Evolutionary conservation across 2,113 vertebrate genomes (phyloP), one percentile per base, ranked within the genome.

Genomic region (Rhineura floridana): DNA sequence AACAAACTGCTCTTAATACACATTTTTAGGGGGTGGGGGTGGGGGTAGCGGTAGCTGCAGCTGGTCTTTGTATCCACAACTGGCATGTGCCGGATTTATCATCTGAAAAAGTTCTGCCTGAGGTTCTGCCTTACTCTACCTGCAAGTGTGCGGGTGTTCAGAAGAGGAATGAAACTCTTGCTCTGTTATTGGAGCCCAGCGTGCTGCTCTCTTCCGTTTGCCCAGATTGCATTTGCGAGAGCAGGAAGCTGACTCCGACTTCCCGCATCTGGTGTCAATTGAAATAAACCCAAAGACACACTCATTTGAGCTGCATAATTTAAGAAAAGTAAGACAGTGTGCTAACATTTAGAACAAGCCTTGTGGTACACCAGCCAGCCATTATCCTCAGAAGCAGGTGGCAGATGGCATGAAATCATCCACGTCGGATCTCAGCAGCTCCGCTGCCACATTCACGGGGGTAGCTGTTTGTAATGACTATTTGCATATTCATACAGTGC

Each of bases 321-420:
- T 96, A 96, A 95, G 93, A 94, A 59, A 93, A 95, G 87, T 65
- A 86, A 95, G 92, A 94, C 94, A 91, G 93, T 91, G 84, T 91
- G 93, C 92, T 92, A 92, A 91, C 88, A 96, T 93, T 96, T 94
- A 90, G 90, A 95, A 94, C 91, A 94, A 95, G 93, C 89, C 91
- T 93, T 59, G 28, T 87, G 91, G 77, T 92, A 19, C 86, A 94
- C 93, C 93, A 96, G 90, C 93, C 91, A 94, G 93, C 92, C 94
- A 95, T 96, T 96, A 97, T 96, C 92, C 95, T 94, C 95, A 93
- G 90, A 94, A 94, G 90, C 94, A 94, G 95, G 94, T 96, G 96
- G 95, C 95, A 97, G 95, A 96, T 97, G 95, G 95, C 93, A 94
- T 91, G 90, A 95, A 96, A 95, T 91, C 92, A 96, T 96, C 94